Base-by-base conservation (phyloP, 2,797 vertebrate species). In the Lepilemur ruficaudatus region DNA sequence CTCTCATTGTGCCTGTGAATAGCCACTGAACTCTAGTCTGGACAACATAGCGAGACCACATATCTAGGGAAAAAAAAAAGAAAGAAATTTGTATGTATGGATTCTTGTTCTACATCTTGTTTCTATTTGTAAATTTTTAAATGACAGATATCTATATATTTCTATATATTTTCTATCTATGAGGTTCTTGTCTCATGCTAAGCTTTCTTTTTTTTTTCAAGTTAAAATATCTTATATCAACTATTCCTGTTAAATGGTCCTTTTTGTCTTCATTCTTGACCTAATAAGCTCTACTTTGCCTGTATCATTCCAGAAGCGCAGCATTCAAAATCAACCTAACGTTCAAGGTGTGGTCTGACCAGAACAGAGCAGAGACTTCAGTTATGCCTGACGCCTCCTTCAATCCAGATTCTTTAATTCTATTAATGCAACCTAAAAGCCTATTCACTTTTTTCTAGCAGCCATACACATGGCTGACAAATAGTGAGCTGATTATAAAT, bases 101-200 rank as follows among this genome's bases (percentile, higher is more conserved):
- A 67, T 50, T 80, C n/a, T 88, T 83, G 5, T 63, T 86, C 55
- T 65, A n/a, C 7, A 43, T 59, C n/a, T 80, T 93, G 4, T 91
- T 95, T 15, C 22, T 72, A 28, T 92, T 86, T 92, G 52, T 92
- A 72, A 75, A 46, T 50, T 87, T 92, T 67, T 73, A 79, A 95
- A 48, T 69, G n/a, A 50, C 35, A 73, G 13, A 25, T 46, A 80
- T 43, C 4, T 83, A 63, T 89, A 59, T 80, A 90, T 93, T 95
- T 92, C 4, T 79, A 57, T 87, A 59, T 80, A 90, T 93, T 95
- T 92, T 48, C 48, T 48, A 63, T 80, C n/a, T 70, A 35, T 65
- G 18, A 50, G 20, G 59, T 88, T 30, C 30, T 76, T 52, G 10
- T 43, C 61, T 93, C 48, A 91, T 5, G 25, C 4, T 78, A 89